Evolutionary conservation across 2,797 vertebrate genomes (phyloP), one percentile per base, ranked within the genome.

Genomic region (Gymnodraco acuticeps): DNA sequence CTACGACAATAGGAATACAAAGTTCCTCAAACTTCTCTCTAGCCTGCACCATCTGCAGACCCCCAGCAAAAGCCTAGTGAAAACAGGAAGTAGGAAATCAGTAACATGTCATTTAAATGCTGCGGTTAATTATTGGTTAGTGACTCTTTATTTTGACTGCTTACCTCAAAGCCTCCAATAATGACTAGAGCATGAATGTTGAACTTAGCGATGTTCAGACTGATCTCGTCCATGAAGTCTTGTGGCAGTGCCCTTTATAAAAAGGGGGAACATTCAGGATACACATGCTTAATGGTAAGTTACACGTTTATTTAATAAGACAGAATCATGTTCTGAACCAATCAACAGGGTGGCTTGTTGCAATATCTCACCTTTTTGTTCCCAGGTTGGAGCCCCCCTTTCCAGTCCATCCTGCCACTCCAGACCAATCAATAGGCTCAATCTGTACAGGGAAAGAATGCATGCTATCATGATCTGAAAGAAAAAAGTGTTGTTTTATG

Each of bases 141-240:
- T 23, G 4, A 8, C 10, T 64, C 9, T 10, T n/a, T n/a, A 13
- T 9, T 53, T 15, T 11, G 9, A 0, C 38, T 33, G 15, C 83
- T 81, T 80, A 97, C 97, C 96, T 99, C 98, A 80, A 98, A 99
- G 77, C 97, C 97, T 0, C 98, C 98, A 2, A 99, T 96, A 84
- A 99, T 94, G 85, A 99, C 45, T 3, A 99, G 48, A 17, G 92
- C 95, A 0, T 98, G 97, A 85, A 99, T 98, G 89, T 96, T 96
- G 59, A 95, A 96, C 82, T 93, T 96, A 20, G 89, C 92, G 79
- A 99, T 97, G 90, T 75, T 96, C 73, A 89, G 76, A 27, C 96
- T 96, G 89, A 99, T 98, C 67, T 98, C 93, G 69, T 99, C 96
- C 0, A 97, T 91, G 54, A 85, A 68, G 65, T 96, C 96, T 80